Evolutionary conservation across 2,113 vertebrate genomes (phyloP).

Genomic region (Malurus elegans): DNA sequence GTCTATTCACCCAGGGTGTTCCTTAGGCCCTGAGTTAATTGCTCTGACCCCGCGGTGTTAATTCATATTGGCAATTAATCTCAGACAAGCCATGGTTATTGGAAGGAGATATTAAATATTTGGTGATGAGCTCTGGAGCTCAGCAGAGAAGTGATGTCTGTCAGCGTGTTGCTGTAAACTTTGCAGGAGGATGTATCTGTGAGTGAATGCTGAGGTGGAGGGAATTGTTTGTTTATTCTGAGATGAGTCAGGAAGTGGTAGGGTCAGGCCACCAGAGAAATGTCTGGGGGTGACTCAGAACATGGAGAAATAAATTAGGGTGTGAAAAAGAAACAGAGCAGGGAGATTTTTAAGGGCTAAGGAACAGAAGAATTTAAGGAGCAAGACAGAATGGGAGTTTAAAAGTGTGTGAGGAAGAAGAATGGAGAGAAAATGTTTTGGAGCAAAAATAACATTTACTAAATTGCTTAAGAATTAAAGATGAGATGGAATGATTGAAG

Average conservation of each 20-base stretch:
- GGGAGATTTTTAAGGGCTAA: neutral
- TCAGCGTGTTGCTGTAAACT: neutral
- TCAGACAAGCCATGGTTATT: neutral
- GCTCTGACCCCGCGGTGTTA: neutral
- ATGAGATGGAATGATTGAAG: neutral
- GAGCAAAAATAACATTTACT: neutral
- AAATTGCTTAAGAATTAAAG: neutral
- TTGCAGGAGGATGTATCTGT: neutral
- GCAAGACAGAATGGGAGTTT: neutral
- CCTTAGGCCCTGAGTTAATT: neutral
- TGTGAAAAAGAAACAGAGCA: neutral
- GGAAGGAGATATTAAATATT: neutral
- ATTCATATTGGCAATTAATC: neutral
- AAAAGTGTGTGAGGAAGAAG: neutral
- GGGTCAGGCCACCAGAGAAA: neutral
- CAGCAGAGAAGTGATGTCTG: neutral
- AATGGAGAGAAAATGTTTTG: neutral
- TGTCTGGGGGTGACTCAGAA: neutral
- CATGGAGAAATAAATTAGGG: neutral
- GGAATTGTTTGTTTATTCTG: neutral
- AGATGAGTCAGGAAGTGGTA: neutral
- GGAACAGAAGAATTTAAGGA: neutral
- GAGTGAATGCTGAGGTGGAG: neutral
- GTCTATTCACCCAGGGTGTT: rapidly evolving
- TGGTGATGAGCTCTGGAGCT: neutral